Percentiles rank a stretch among this genome's conserved stretches.
These are phyloP conservation scores for Pseudachorutes palmiensis DNA, from an alignment of 1,140 invertebrate genomes.

Conservation along the genomic window DNA sequence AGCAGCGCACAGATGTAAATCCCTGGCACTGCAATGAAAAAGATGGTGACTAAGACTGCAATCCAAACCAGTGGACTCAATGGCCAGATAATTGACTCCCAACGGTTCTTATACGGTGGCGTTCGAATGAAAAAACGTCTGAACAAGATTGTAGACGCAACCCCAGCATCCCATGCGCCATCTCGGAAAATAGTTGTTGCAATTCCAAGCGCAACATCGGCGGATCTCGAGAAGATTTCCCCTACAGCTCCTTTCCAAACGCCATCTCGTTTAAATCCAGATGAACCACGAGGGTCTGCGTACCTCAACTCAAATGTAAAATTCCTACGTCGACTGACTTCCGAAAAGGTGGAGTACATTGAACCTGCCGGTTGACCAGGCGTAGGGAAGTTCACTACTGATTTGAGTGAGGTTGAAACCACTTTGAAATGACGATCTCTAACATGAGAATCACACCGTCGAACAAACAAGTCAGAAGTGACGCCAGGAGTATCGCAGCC, in stretches of 20 bases:
- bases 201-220: neutral
- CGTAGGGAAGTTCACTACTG: neutral
- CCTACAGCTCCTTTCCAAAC: neutral
- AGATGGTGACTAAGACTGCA: neutral
- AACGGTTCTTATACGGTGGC: neutral
- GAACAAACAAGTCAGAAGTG: neutral
- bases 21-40: neutral
- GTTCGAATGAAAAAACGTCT: neutral
- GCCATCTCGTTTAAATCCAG: neutral
- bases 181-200: neutral
- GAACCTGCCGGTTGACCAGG: neutral
- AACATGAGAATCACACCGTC: neutral
- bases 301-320: neutral
- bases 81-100: conserved; percentile 6
- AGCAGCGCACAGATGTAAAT: neutral
- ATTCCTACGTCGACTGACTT: neutral
- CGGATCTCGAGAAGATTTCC: neutral
- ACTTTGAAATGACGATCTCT: neutral
- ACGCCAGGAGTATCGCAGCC: neutral
- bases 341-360: neutral
- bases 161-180: neutral
- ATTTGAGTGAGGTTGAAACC: neutral
- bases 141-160: neutral
- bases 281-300: neutral
- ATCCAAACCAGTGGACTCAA: neutral